Base-by-base conservation (phyloP, 2,113 vertebrate genomes). In the Scatophagus argus region DNA sequence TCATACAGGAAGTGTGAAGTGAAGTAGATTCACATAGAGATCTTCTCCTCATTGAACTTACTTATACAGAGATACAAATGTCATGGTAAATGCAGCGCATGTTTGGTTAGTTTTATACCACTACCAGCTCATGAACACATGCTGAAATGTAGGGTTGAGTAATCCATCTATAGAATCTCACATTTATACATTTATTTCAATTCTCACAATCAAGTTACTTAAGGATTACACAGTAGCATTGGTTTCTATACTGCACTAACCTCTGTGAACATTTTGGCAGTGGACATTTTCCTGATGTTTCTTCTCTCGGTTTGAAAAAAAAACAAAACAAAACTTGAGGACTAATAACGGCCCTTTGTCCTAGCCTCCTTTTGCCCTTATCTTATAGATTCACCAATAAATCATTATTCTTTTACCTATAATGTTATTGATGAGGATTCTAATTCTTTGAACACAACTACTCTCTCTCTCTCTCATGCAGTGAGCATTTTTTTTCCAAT, bases 401-500 rank as follows among this genome's bases (percentile, higher is more conserved):
- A 80, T 89, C 58, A 76, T 70, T 54, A 55, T 6, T 62, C 9
- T 29, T 54, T 12, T 14, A 61, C 23, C 23, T 14, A 52, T 25
- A 27, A n/a, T 41, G 25, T 54, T 0, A 12, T 6, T 51, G 36
- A 87, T 66, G 29, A 77, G 19, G 38, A 77, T 68, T 77, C 55
- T 84, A 74, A 49, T 55, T n/a, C 32, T 32, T n/a, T 67, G 8
- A 44, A 16, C 43, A 56, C 14, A 8, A 70, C 8, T 69, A 12
- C 23, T 25, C 51, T 52, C 17, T 23, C 16, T 41, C 36, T 16
- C 59, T 19, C 54, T 10, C 39, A 52, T 46, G 55, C 25, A 39
- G 23, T 56, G 71, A 87, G 89, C 74, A 61, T 44, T 78, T 89
- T 89, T 39, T 39, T 39, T 79, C 77, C 65, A 46, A 89, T 85